A percentile compares a stretch with the other conserved stretches of the same genome.
phyloP scores from a whole-genome alignment of 2,797 vertebrate species.

The Sebastolobus altivelis region DNA sequence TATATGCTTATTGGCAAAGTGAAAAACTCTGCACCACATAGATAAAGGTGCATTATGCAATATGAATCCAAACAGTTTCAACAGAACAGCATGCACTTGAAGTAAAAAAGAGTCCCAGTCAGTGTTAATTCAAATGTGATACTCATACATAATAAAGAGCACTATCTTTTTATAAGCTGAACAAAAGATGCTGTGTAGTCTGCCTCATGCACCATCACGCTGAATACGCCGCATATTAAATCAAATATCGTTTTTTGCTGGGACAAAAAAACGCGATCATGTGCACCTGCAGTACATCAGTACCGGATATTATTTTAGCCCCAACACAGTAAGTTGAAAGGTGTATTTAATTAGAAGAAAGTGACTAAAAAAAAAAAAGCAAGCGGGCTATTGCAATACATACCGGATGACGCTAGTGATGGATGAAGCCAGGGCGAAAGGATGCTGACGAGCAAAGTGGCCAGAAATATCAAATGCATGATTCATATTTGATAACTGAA shows the following conservation, averaged over 20 bases:
- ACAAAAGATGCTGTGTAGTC: constrained; percentile 72
- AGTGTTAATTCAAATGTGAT: constrained; percentile 21
- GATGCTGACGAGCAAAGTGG: constrained; percentile 86
- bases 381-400: constrained; percentile 77
- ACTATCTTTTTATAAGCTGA: constrained; percentile 35
- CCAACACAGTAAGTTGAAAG: constrained; percentile 7
- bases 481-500: constrained; percentile 88
- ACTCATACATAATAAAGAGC: constrained; percentile 29
- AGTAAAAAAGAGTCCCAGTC: neutral
- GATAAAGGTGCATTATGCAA: constrained; percentile 46
- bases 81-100: neutral
- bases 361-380: constrained; percentile 13
- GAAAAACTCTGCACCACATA: constrained; percentile 54
- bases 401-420: constrained; percentile 87
- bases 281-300: constrained; percentile 19
- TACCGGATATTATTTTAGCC: neutral
- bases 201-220: constrained; percentile 70
- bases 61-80: neutral
- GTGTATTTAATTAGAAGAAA: constrained; percentile 18
- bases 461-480: constrained; percentile 88
- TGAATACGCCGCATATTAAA: constrained; percentile 66
- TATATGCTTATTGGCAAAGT: constrained; percentile 21
- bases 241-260: neutral
- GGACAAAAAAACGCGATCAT: neutral
- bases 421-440: constrained; percentile 82